These are phyloP conservation scores for Monomorium pharaonis DNA, from an alignment of 1,140 invertebrate species.

Conservation along the genomic window DNA sequence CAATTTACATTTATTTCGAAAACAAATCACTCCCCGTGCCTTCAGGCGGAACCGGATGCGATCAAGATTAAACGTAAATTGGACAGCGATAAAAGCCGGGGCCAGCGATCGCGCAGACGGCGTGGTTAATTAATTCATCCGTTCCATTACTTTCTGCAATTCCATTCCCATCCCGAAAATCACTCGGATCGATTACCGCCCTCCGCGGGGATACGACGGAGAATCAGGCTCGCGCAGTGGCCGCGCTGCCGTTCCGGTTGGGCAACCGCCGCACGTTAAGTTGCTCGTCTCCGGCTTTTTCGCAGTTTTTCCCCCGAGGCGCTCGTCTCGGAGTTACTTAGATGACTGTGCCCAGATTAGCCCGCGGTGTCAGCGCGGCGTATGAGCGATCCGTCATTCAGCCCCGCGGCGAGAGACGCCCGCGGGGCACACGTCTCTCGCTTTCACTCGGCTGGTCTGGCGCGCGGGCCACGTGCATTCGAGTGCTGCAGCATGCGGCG, in stretches of 20 bases:
- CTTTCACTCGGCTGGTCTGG: conserved; percentile 30
- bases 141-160: not conserved
- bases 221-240: not conserved
- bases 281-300: conserved; percentile 32
- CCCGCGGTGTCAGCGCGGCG: not conserved
- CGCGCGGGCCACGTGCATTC: conserved; percentile 25
- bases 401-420: not conserved
- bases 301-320: conserved; percentile 3
- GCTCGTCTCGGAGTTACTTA: not conserved
- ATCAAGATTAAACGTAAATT: not conserved
- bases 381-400: conserved; percentile 29
- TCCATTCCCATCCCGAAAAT: not conserved
- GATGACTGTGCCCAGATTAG: conserved; percentile 25
- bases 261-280: not conserved
- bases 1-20: not conserved
- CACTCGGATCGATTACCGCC: not conserved
- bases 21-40: too few relatives aligned
- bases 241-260: conserved; percentile 1
- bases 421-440: conserved; percentile 15
- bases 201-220: not conserved
- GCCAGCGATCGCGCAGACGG: too few relatives aligned
- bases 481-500: not conserved
- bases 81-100: not conserved
- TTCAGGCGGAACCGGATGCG: too few relatives aligned
- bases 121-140: not conserved